These are phyloP conservation scores for Anolis carolinensis DNA, from an alignment of 2,113 vertebrate genomes.

Conservation along the genomic window DNA sequence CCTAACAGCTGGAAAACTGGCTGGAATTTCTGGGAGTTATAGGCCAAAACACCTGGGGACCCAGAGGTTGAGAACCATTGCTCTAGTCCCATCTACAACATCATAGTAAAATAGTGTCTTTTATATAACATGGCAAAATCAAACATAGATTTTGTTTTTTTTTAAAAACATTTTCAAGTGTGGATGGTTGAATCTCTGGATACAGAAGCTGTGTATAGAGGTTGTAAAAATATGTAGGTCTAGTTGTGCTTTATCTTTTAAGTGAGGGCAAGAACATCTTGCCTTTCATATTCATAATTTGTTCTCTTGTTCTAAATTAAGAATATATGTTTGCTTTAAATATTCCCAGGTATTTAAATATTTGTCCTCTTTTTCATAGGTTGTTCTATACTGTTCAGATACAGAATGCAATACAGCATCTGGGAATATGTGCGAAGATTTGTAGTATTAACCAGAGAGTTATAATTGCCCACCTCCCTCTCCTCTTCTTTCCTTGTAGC, in stretches of 20 bases:
- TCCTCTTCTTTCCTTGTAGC: neutral
- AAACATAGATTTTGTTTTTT: too few relatives aligned
- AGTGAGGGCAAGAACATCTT: neutral
- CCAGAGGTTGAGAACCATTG: too few relatives aligned
- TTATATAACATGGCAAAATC: too few relatives aligned
- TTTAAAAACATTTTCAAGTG: too few relatives aligned
- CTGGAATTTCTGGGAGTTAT: too few relatives aligned
- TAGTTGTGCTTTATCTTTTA: neutral
- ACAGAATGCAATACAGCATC: constrained; percentile 8
- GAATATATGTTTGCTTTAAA: neutral
- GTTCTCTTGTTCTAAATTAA: neutral
- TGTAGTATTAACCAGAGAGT: neutral
- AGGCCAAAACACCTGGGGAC: too few relatives aligned
- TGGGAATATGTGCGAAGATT: neutral
- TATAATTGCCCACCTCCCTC: neutral
- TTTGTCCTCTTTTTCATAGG: constrained; percentile 3
- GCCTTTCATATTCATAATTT: neutral
- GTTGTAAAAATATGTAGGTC: neutral
- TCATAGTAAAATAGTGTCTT: too few relatives aligned
- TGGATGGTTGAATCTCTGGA: too few relatives aligned
- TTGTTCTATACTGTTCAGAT: constrained; percentile 8
- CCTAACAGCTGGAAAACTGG: too few relatives aligned
- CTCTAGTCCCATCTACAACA: too few relatives aligned
- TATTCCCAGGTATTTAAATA: too few relatives aligned
- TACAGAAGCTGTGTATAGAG: too few relatives aligned